phyloP scores from a whole-genome alignment of 2,797 vertebrate species.

The Tiaroga cobitis region DNA sequence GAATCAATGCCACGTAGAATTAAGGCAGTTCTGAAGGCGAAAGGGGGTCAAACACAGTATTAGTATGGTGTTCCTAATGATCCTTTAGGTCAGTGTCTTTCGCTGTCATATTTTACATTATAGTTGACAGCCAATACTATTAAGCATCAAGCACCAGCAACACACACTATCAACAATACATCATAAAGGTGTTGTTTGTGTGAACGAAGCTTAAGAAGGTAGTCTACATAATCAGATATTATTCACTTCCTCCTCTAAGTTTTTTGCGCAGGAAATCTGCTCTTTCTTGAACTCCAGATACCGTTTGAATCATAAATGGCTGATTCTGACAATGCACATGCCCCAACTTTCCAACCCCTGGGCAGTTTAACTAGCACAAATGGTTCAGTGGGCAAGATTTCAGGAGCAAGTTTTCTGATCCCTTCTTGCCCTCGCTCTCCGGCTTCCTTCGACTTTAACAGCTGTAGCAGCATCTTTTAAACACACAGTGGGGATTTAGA shows the following conservation, averaged over 20 bases:
- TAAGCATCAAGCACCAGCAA: not conserved
- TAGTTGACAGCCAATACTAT: not conserved
- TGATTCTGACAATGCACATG: not conserved
- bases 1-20: no score
- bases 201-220: not conserved
- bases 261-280: not conserved
- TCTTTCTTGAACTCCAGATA: not conserved
- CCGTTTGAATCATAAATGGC: conserved; percentile 10
- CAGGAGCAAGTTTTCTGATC: conserved; percentile 19
- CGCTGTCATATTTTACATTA: not conserved
- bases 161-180: not conserved
- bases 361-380: conserved; percentile 37
- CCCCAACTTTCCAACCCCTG: conserved; percentile 15
- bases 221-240: not conserved
- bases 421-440: not conserved
- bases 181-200: not conserved
- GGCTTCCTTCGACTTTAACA: conserved; percentile 9
- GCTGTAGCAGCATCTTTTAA: conserved; percentile 47
- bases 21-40: no score
- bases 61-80: no score
- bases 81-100: no score
- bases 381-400: conserved; percentile 23
- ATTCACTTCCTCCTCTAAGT: not conserved
- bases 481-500: conserved; percentile 49
- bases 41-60: no score